Evolutionary conservation across 1,140 invertebrate genomes (phyloP).

Genomic region (Wasmannia auropunctata): DNA sequence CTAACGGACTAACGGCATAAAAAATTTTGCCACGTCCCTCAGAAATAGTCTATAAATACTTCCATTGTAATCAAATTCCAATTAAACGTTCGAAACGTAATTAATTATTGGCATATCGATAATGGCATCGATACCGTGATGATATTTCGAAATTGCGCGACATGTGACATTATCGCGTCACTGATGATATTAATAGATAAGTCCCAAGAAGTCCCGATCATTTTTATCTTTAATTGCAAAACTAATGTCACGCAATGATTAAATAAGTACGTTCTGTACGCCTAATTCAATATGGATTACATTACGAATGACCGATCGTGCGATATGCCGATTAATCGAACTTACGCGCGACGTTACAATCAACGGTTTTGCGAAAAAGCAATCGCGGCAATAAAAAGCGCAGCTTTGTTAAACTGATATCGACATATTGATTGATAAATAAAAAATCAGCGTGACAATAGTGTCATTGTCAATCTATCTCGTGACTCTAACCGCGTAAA

Average conservation of each 20-base stretch:
- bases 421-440: constrained; percentile 53
- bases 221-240: constrained; percentile 26
- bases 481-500: constrained; percentile 25
- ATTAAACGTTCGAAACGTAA: background rate
- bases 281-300: background rate
- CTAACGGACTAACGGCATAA: background rate
- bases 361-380: constrained; percentile 20
- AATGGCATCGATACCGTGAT: background rate
- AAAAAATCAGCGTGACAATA: background rate
- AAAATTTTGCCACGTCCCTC: background rate
- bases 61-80: background rate
- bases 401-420: constrained; percentile 50
- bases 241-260: constrained; percentile 12
- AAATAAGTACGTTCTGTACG: background rate
- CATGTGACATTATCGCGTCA: background rate
- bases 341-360: background rate
- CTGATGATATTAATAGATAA: background rate
- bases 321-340: constrained; percentile 49
- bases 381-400: constrained; percentile 17
- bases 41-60: background rate
- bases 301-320: constrained; percentile 3
- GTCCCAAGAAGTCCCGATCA: background rate
- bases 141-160: background rate
- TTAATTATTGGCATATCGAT: constrained; percentile 6
- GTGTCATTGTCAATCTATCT: constrained; percentile 5